Percentiles rank a stretch among this genome's conserved stretches.
phyloP scores from a whole-genome alignment of 2,113 vertebrate genomes.

The Eretmochelys imbricata region DNA sequence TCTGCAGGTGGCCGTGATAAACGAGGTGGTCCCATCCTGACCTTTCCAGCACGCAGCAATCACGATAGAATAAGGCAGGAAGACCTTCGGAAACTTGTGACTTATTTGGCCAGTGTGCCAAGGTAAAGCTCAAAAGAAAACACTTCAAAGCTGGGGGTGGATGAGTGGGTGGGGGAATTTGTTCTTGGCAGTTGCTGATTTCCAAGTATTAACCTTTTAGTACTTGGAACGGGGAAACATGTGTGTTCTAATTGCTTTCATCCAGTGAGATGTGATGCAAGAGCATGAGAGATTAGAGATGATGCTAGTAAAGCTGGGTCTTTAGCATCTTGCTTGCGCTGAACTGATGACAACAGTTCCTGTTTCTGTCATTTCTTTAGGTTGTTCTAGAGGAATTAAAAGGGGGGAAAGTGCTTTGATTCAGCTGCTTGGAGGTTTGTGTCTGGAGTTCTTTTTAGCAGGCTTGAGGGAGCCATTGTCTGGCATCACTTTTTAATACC shows the following conservation, averaged over 20 bases:
- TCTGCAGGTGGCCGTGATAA: conserved; percentile 95
- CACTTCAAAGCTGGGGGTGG: conserved; percentile 59
- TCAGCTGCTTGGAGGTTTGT: background rate
- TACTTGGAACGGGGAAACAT: conserved; percentile 18
- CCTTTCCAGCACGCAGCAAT: conserved; percentile 96
- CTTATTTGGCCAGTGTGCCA: conserved; percentile 97
- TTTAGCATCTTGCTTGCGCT: background rate
- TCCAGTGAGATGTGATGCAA: fast-evolving
- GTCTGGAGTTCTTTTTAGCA: conserved; percentile 33
- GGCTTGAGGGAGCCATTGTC: conserved; percentile 19
- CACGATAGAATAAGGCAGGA: conserved; percentile 99
- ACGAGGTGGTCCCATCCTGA: conserved; percentile 96
- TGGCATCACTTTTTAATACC: conserved; percentile 18
- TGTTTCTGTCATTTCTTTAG: fast-evolving
- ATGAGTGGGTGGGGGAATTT: conserved; percentile 41
- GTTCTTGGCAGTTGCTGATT: conserved; percentile 70
- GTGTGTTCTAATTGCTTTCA: background rate
- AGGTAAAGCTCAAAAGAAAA: conserved; percentile 79
- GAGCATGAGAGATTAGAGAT: background rate
- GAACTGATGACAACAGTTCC: background rate
- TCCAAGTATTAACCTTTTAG: conserved; percentile 67
- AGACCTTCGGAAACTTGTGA: conserved; percentile 95
- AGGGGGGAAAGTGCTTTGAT: background rate
- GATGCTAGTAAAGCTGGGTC: background rate
- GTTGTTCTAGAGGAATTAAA: background rate